phyloP scores from a whole-genome alignment of 1,140 invertebrate species.

The Rhizoglyphus robini region DNA sequence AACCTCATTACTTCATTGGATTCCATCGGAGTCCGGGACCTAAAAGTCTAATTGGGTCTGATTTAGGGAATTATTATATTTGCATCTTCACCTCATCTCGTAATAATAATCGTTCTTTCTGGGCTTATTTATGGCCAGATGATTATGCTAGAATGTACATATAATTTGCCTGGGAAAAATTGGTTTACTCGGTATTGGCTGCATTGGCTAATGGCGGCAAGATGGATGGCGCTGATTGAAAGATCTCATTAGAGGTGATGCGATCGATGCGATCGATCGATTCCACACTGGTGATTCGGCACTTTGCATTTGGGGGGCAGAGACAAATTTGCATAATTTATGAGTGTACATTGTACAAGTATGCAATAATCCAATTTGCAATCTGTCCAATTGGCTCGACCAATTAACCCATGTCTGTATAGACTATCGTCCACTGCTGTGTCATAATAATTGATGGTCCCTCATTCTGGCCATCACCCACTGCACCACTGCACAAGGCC shows the following conservation, averaged over 20 bases:
- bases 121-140: slow-evolving; percentile 2
- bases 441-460: slow-evolving; percentile 2
- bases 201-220: slow-evolving; percentile 2
- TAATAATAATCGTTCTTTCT: not conserved
- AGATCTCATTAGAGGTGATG: slow-evolving; percentile 6
- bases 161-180: slow-evolving; percentile 6
- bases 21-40: not conserved
- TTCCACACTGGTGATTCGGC: not conserved
- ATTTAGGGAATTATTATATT: not conserved
- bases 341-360: not conserved
- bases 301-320: not conserved
- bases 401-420: not conserved
- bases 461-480: slow-evolving; percentile 2
- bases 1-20: not conserved
- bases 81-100: too few relatives aligned
- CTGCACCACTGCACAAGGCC: too few relatives aligned
- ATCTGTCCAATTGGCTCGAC: not conserved
- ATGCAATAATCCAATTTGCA: slow-evolving; percentile 5
- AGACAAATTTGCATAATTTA: slow-evolving; percentile 12
- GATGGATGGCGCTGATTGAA: not conserved
- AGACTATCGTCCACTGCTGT: not conserved
- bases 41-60: not conserved
- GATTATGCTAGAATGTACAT: not conserved
- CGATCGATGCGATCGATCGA: not conserved
- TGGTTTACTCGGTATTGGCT: too few relatives aligned